Evolutionary conservation across 1,140 invertebrate species (phyloP), one percentile per base, ranked within the genome.

Genomic region (Paracyclopina nana): DNA sequence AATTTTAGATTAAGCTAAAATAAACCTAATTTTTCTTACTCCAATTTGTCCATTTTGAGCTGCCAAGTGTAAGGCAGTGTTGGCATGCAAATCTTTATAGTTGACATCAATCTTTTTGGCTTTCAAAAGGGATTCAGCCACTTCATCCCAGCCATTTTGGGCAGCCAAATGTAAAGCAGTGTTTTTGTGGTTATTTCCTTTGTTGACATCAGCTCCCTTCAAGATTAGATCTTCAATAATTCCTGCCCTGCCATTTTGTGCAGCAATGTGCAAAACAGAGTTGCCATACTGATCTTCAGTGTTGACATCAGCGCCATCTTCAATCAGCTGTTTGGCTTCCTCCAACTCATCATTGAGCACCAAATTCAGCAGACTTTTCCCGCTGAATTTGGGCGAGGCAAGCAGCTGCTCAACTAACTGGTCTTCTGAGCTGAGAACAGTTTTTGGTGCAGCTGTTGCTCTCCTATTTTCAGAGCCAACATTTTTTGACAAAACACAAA

Each of bases 1-100:
- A 9, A 9, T 11, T 31, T 31, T 31, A n/a, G 14, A n/a, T 31
- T 31, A 9, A 31, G 9, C 30, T 31, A 31, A 31, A 31, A 9
- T 31, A 31, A 31, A 31, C n/a, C n/a, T 11, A n/a, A n/a, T 31
- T 31, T 31, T n/a, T 11, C 40, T 48, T 20, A 48, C 45, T 26
- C 45, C 45, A 9, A 48, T 11, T 48, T 48, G 45, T 4, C 45
- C 45, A 48, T 48, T 48, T 29, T 48, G 45, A 25, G 45, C 25
- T 16, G 45, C 45, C 14, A 48, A 18, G 30, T 48, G 45, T 14
- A 48, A 27, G 45, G 45, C 45, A 16, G 45, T 48, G 25, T 48
- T 48, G 20, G 16, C 27, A 48, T 48, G 45, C 8, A 48, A 30
- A 26, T 48, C 45, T 14, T 16, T 14, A 16, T 28, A 25, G 25